Evolutionary conservation across 2,888 invertebrate species (phyloP).

Genomic region (Bombyx huttoni): DNA sequence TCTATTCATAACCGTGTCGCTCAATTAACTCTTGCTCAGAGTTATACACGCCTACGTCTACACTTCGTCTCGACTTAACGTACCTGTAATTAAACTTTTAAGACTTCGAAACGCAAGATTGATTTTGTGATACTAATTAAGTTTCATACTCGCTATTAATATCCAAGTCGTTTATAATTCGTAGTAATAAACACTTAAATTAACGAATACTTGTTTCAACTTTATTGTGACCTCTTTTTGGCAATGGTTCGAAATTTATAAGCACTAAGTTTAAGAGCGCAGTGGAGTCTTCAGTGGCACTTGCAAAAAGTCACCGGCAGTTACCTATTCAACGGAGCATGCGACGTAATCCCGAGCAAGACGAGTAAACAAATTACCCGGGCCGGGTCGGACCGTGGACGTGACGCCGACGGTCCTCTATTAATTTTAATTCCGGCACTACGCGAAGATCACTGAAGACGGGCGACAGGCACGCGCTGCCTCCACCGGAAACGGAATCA

Average conservation of each 20-base stretch:
- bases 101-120: not conserved
- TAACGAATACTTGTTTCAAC: not conserved
- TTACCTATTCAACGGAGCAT: constrained; percentile 64
- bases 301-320: constrained; percentile 46
- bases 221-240: not conserved
- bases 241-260: constrained; percentile 11
- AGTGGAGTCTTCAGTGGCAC: constrained; percentile 19
- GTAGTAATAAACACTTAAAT: no score
- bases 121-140: not conserved
- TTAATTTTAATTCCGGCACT: constrained; percentile 67
- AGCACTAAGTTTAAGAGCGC: constrained; percentile 5
- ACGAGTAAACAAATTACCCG: constrained; percentile 68
- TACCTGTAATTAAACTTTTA: not conserved
- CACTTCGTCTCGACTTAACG: constrained; percentile 8
- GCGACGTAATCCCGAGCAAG: constrained; percentile 63
- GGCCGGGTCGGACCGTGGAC: constrained; percentile 39
- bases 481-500: constrained; percentile 15
- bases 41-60: constrained; percentile 18
- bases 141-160: no score
- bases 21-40: constrained; percentile 49
- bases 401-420: constrained; percentile 51
- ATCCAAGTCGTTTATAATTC: no score
- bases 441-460: constrained; percentile 58
- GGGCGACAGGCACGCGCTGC: constrained; percentile 54
- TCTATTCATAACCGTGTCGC: constrained; percentile 41